These are phyloP conservation scores for Augochlorella aurata DNA, from an alignment of 2,888 invertebrate genomes.

Conservation along the genomic window DNA sequence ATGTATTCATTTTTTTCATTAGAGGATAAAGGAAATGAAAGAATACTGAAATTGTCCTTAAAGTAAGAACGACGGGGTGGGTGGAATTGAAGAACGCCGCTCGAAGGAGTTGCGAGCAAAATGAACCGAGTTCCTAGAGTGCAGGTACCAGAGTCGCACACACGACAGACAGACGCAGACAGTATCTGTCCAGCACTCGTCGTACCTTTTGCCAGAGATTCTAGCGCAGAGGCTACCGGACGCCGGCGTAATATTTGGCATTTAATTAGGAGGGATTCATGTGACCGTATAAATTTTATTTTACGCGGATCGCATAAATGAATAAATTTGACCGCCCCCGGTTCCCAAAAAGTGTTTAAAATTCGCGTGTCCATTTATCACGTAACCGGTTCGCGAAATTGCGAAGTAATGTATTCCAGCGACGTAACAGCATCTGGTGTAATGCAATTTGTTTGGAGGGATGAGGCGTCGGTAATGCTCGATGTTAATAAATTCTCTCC, in stretches of 20 bases:
- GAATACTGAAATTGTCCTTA: too few species aligned
- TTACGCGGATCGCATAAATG: neutral
- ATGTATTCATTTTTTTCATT: too few species aligned
- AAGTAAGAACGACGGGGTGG: too few species aligned
- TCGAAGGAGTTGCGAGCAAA: neutral
- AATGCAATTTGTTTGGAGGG: slow-evolving; percentile 46
- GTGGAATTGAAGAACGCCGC: neutral
- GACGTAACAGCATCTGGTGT: slow-evolving; percentile 52
- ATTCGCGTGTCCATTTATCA: slow-evolving; percentile 37
- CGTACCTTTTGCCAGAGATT: neutral
- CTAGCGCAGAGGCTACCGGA: neutral
- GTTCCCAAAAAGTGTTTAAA: slow-evolving; percentile 21
- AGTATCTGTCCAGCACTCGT: neutral
- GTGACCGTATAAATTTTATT: neutral
- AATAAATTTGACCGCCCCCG: slow-evolving; percentile 34
- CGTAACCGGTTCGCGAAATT: slow-evolving; percentile 36
- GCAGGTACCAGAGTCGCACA: neutral
- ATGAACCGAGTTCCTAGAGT: neutral
- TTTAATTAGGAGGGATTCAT: slow-evolving; percentile 5
- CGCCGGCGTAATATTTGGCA: neutral
- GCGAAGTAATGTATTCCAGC: slow-evolving; percentile 48
- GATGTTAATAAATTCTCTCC: slow-evolving; percentile 47
- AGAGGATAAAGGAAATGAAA: too few species aligned
- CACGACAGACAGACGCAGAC: neutral
- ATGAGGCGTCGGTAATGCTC: slow-evolving; percentile 13